Evolutionary conservation across 2,888 invertebrate genomes (phyloP).

Genomic region (Tenthredo livida): DNA sequence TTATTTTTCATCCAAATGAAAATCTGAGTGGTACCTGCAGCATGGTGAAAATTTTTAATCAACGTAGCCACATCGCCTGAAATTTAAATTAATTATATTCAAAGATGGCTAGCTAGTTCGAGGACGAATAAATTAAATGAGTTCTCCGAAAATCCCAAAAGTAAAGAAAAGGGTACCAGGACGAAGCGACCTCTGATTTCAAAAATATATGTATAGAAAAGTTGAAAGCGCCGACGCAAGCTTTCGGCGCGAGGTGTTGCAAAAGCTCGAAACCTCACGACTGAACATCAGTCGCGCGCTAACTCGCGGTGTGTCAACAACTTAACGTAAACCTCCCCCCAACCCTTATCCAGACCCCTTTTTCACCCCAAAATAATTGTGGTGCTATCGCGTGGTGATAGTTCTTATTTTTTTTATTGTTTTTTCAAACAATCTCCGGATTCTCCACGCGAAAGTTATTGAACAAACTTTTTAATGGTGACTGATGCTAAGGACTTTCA

Average conservation of each 20-base stretch:
- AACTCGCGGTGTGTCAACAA: slow-evolving; percentile 60
- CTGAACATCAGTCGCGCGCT: slow-evolving; percentile 65
- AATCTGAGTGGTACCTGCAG: neutral
- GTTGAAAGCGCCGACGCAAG: slow-evolving; percentile 64
- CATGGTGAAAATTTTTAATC: neutral
- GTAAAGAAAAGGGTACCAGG: slow-evolving; percentile 10
- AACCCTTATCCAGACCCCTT: neutral
- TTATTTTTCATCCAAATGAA: neutral
- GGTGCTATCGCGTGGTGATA: slow-evolving; percentile 23
- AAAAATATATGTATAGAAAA: slow-evolving; percentile 8
- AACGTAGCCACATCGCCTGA: neutral
- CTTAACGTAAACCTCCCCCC: neutral
- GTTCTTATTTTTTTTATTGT: neutral
- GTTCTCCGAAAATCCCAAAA: neutral
- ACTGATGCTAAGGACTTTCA: slow-evolving; percentile 66
- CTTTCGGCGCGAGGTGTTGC: slow-evolving; percentile 64
- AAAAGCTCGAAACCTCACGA: slow-evolving; percentile 60
- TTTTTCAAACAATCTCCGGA: neutral
- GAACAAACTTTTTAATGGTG: slow-evolving; percentile 59
- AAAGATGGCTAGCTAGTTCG: neutral
- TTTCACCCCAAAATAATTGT: slow-evolving; percentile 10
- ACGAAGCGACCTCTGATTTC: slow-evolving; percentile 15
- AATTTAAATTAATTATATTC: neutral
- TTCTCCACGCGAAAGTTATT: neutral
- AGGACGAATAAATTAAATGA: neutral